Percentiles rank a stretch among this genome's conserved stretches.
Conservation (phyloP, 1,140 invertebrate genomes). For the Amyelois transitella region DNA sequence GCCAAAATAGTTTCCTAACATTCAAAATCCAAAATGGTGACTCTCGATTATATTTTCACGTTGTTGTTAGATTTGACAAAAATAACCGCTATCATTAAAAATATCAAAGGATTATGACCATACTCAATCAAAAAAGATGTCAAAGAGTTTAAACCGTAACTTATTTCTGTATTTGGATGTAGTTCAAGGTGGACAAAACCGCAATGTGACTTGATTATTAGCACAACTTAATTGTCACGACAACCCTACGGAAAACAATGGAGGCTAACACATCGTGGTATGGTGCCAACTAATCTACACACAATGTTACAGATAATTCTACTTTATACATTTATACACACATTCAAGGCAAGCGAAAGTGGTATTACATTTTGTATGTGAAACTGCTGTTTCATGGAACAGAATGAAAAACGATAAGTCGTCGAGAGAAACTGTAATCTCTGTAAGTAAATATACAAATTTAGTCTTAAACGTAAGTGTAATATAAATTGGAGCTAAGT, state of each 20-base stretch:
- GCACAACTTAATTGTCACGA: not conserved
- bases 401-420: conserved; percentile 22
- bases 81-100: no score
- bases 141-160: no score
- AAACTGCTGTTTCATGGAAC: conserved; percentile 48
- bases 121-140: no score
- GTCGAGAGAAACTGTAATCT: conserved; percentile 13
- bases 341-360: conserved; percentile 52
- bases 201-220: not conserved
- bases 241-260: conserved; percentile 18
- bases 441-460: not conserved
- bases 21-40: no score
- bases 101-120: no score
- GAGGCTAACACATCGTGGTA: conserved; percentile 7
- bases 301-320: conserved; percentile 54
- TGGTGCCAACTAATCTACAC: conserved; percentile 48
- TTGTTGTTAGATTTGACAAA: no score
- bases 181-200: not conserved
- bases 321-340: conserved; percentile 27
- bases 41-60: no score
- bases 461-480: not conserved
- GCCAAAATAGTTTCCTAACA: no score
- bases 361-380: conserved; percentile 45
- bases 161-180: no score
- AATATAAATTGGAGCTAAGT: no score